phyloP scores from a whole-genome alignment of 2,888 invertebrate genomes.

The Lepidonotus clava region DNA sequence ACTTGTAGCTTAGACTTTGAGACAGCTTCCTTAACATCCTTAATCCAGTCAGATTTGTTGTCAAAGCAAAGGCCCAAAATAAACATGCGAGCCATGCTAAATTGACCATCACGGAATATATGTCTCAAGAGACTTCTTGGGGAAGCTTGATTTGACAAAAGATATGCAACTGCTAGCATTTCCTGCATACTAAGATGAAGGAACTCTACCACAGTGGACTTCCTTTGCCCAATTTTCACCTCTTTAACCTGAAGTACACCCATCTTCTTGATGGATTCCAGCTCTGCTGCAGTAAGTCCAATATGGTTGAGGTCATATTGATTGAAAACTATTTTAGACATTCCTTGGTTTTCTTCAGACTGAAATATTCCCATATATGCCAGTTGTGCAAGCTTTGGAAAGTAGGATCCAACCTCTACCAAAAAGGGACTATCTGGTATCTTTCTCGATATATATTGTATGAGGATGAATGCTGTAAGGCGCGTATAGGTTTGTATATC shows the following conservation, averaged over 20 bases:
- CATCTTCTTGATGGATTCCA: background rate
- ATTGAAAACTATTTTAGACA: background rate
- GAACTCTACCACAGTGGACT: too few relatives aligned
- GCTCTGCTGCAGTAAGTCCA: background rate
- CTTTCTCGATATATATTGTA: too few relatives aligned
- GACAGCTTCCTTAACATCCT: too few relatives aligned
- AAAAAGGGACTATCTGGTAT: too few relatives aligned
- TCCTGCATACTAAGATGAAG: too few relatives aligned
- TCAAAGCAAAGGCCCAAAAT: background rate
- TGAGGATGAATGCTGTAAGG: too few relatives aligned
- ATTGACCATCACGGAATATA: background rate
- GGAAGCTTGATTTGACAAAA: too few relatives aligned
- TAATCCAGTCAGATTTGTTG: too few relatives aligned
- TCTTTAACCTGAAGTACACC: background rate
- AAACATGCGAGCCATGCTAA: background rate
- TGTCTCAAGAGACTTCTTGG: too few relatives aligned
- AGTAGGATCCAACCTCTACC: background rate
- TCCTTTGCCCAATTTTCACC: background rate
- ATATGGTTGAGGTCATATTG: background rate
- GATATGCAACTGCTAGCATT: too few relatives aligned
- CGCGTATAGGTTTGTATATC: too few relatives aligned
- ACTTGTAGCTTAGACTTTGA: too few relatives aligned
- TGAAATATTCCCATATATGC: background rate
- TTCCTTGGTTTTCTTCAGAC: background rate
- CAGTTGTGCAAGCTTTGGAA: background rate